Base-by-base conservation (phyloP, 1,140 invertebrate genomes). In the Procambarus virginalis region DNA sequence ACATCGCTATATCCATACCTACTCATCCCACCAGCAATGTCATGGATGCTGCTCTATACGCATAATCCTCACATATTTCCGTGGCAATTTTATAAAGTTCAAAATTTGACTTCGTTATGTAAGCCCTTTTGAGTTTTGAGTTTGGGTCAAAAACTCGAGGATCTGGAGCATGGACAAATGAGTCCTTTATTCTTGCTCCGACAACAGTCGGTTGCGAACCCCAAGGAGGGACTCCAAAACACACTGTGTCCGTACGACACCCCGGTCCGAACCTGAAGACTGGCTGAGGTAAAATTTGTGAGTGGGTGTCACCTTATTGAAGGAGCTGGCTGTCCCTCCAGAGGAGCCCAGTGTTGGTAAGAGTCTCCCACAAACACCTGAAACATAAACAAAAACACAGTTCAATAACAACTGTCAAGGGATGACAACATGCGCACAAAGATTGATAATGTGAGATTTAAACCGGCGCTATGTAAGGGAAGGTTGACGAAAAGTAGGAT, bases 271-370 rank as follows among this genome's bases (percentile, higher is more conserved):
- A 93, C 73, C 93, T 70, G 70, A 93, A 93, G 93, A 93, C 92
- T 94, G 93, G 49, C 94, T 94, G n/a, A 94, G 93, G 92, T 94
- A 94, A 89, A 93, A 94, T 9, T 93, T 93, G 64, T 93, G 93
- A 6, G 93, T 93, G 1, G 93, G 91, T 17, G 49, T 4, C 6
- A 94, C 90, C 49, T 48, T 91, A 17, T 93, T 81, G 91, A 94
- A 93, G 3, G 93, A 93, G 93, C 94, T 94, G 46, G 93, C 93
- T 9, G 94, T 94, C 20, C 94, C 94, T 82, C 94, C 92, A 84
- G 94, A 94, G 14, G 93, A 92, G 92, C 94, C 94, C 76, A 94
- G 94, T 94, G 94, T 91, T 94, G 94, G 86, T 94, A 93, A 20
- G 94, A 94, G 92, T 94, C 94, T n/a, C 94, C 94, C 17, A 94